Conservation (phyloP, 2,113 vertebrate species). For the Thalassarche chlororhynchos region DNA sequence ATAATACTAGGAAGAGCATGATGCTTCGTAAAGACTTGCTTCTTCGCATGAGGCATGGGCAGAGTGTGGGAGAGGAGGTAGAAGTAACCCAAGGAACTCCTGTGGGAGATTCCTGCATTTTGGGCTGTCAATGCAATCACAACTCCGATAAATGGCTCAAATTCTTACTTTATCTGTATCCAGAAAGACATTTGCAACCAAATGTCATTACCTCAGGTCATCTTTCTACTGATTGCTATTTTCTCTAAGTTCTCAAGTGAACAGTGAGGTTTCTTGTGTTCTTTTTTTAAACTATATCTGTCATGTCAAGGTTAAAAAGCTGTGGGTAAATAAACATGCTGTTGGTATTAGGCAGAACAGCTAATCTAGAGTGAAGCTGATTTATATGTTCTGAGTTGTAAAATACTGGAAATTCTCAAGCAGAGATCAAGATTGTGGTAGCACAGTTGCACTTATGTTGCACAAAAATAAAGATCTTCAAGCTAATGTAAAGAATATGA, state of each 20-base stretch:
- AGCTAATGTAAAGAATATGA: background rate
- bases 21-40: background rate
- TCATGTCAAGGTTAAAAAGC: constrained; percentile 42
- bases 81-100: background rate
- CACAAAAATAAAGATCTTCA: background rate
- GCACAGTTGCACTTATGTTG: background rate
- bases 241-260: constrained; percentile 44
- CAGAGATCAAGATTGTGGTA: constrained; percentile 28
- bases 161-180: constrained; percentile 44
- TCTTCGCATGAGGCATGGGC: background rate
- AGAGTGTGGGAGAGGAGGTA: background rate
- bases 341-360: background rate
- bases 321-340: constrained; percentile 43
- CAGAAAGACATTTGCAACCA: background rate
- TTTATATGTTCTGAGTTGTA: constrained; percentile 33
- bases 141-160: background rate
- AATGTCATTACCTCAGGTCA: constrained; percentile 15
- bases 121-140: background rate
- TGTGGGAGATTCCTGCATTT: background rate
- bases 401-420: constrained; percentile 14
- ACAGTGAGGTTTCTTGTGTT: constrained; percentile 9
- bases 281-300: constrained; percentile 27
- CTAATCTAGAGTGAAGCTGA: constrained; percentile 32
- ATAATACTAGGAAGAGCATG: background rate
- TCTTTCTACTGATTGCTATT: constrained; percentile 11